A percentile compares a stretch with the other conserved stretches of the same genome.
Evolutionary conservation across 2,797 vertebrate species (phyloP).

Genomic region (Betta splendens): DNA sequence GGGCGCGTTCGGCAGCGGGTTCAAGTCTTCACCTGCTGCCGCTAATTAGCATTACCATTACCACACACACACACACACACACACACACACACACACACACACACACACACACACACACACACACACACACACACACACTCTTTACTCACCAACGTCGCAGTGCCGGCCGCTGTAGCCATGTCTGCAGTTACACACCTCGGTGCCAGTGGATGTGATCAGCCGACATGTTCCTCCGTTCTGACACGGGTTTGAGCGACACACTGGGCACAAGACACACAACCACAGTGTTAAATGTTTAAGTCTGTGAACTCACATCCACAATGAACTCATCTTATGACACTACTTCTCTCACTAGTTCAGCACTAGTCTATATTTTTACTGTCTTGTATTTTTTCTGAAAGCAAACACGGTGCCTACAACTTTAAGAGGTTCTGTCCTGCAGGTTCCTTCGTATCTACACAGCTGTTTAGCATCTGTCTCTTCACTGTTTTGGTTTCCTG

Average conservation of each 20-base stretch:
- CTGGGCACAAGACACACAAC: constrained; percentile 71
- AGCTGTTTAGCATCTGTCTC: background rate
- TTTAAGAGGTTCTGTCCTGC: background rate
- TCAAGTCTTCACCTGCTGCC: constrained; percentile 41
- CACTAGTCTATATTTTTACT: no score
- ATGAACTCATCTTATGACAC: no score
- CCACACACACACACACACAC: background rate
- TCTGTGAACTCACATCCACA: no score
- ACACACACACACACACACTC: background rate
- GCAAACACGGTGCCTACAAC: background rate
- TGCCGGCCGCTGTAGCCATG: constrained; percentile 76
- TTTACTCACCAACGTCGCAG: constrained; percentile 88
- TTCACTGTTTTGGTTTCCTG: background rate
- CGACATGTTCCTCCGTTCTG: constrained; percentile 87
- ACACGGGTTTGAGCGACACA: constrained; percentile 85
- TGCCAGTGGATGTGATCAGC: constrained; percentile 74
- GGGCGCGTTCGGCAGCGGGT: constrained; percentile 19
- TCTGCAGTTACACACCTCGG: constrained; percentile 85
- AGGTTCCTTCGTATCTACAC: background rate
- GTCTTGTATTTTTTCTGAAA: no score
- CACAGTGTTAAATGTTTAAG: no score
- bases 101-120: background rate
- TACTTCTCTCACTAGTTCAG: no score
- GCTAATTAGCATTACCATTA: constrained; percentile 29
- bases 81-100: constrained; percentile 3